Conservation (phyloP, 2,113 vertebrate species). For the Semicossyphus pulcher region DNA sequence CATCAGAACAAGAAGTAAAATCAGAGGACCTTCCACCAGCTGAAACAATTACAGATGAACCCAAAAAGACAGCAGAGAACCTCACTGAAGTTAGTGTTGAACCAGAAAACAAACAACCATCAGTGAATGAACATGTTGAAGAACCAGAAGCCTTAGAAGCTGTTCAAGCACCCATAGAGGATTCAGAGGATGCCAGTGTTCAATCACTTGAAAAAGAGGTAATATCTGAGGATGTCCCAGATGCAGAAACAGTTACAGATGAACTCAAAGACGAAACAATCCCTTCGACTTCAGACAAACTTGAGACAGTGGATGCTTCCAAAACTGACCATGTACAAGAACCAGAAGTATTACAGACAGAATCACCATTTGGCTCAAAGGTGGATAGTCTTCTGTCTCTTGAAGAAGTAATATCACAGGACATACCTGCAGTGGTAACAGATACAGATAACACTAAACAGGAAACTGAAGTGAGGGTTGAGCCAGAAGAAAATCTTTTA, state of each 20-base stretch:
- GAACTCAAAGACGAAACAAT: not conserved
- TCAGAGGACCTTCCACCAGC: constrained; percentile 16
- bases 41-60: constrained; percentile 40
- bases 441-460: not conserved
- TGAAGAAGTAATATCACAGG: constrained; percentile 10
- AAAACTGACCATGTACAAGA: constrained; percentile 5
- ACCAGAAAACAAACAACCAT: constrained; percentile 41
- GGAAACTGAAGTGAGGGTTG: not conserved
- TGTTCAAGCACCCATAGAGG: not conserved
- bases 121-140: not conserved
- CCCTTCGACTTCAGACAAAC: not conserved
- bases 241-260: not conserved
- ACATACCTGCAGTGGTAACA: not conserved
- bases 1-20: constrained; percentile 18
- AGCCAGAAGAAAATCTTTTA: constrained; percentile 3
- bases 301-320: not conserved
- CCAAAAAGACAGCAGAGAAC: not conserved
- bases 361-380: not conserved
- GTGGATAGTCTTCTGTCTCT: not conserved
- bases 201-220: constrained; percentile 20
- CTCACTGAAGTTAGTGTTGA: constrained; percentile 25
- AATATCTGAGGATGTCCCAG: not conserved
- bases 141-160: not conserved
- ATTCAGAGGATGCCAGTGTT: constrained; percentile 6
- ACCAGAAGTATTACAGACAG: not conserved